Percentiles rank a stretch among this genome's conserved stretches.
Conservation (phyloP, 2,888 invertebrate species). For the Eupithecia centaureata region DNA sequence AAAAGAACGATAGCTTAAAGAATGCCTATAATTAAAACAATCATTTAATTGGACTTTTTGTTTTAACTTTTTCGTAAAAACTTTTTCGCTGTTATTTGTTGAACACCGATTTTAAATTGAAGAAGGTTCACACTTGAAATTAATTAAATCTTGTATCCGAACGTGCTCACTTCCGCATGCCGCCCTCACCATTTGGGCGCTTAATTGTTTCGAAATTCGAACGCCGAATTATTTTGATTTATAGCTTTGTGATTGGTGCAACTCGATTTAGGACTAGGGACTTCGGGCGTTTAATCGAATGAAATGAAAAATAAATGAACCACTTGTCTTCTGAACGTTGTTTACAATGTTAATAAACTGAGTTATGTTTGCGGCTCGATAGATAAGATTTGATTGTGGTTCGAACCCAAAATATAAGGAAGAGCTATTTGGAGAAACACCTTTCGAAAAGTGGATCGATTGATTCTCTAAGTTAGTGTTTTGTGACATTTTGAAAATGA, state of each 20-base stretch:
- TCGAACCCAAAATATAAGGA: not conserved
- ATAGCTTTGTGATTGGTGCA: slow-evolving; percentile 80
- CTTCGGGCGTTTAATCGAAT: slow-evolving; percentile 75
- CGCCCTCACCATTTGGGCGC: slow-evolving; percentile 66
- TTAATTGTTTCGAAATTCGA: slow-evolving; percentile 77
- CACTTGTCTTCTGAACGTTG: slow-evolving; percentile 50
- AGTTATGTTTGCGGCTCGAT: not conserved
- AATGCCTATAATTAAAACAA: not conserved
- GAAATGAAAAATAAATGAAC: slow-evolving; percentile 78
- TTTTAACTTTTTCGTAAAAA: slow-evolving; percentile 22
- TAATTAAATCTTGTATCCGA: slow-evolving; percentile 49
- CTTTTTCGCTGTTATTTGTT: slow-evolving; percentile 16
- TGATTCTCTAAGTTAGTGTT: no score
- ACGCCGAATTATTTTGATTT: slow-evolving; percentile 82
- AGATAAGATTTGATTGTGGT: not conserved
- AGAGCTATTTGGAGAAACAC: not conserved
- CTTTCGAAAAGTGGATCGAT: not conserved
- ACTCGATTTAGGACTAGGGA: slow-evolving; percentile 72
- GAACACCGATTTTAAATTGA: slow-evolving; percentile 39
- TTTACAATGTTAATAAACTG: not conserved
- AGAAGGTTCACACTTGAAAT: slow-evolving; percentile 44
- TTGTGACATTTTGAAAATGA: no score
- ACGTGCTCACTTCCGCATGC: slow-evolving; percentile 39
- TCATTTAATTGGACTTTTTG: slow-evolving; percentile 17
- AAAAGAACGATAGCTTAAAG: not conserved